These are phyloP conservation scores for Brienomyrus longianalis DNA, from an alignment of 2,113 vertebrate species.

Conservation along the genomic window DNA sequence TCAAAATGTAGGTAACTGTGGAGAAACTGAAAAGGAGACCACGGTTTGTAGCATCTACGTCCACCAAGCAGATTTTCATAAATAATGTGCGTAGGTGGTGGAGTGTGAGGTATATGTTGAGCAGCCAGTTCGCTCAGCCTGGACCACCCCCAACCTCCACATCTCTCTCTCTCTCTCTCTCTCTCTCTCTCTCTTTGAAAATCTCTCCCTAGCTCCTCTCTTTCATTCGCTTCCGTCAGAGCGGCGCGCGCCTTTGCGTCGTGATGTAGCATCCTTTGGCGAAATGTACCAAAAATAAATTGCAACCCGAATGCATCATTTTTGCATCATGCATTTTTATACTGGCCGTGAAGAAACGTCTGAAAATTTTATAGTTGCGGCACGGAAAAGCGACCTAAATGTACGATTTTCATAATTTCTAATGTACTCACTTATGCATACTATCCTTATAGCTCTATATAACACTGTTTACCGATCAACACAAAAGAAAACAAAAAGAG, in stretches of 20 bases:
- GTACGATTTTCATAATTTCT: not conserved
- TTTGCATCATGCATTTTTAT: constrained; percentile 14
- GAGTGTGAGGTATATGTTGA: constrained; percentile 55
- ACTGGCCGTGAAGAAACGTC: not conserved
- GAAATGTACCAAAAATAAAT: constrained; percentile 7
- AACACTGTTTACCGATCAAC: not conserved
- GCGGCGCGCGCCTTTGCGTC: constrained; percentile 1
- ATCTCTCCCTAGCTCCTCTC: constrained; percentile 21
- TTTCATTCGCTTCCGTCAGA: constrained; percentile 3
- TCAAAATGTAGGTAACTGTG: not conserved
- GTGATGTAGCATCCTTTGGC: constrained; percentile 10
- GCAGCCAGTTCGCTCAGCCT: constrained; percentile 43
- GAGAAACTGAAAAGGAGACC: not conserved
- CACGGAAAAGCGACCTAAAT: not conserved
- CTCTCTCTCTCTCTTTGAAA: constrained; percentile 31
- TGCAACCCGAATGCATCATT: constrained; percentile 18
- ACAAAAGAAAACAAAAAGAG: not conserved
- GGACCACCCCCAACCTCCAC: constrained; percentile 49
- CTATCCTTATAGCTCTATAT: not conserved
- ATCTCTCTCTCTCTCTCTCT: constrained; percentile 37
- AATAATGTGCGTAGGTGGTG: constrained; percentile 51
- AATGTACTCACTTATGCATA: not conserved
- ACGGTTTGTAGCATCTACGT: constrained; percentile 16
- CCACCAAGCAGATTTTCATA: constrained; percentile 31
- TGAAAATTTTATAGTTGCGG: not conserved